Evolutionary conservation across 92 coral and sea anemone species (phyloP).

Genomic region (Nematostella vectensis): DNA sequence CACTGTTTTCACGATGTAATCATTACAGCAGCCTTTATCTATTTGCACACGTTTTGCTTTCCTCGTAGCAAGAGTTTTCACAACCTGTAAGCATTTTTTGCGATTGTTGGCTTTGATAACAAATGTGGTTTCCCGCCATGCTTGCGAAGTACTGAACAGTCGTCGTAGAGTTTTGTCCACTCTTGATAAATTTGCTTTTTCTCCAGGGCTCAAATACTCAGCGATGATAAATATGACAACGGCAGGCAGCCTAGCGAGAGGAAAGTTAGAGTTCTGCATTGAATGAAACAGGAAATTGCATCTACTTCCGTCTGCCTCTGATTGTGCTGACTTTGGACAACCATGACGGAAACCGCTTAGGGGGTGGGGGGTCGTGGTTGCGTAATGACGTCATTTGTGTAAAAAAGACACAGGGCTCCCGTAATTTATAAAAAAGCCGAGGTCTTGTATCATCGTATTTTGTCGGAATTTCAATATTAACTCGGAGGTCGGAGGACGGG

Average conservation of each 20-base stretch:
- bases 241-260: slow-evolving; percentile 8
- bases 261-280: slow-evolving; percentile 6
- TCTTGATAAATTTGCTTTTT: slow-evolving; percentile 18
- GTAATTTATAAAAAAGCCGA: too few relatives aligned
- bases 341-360: too few relatives aligned
- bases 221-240: slow-evolving; percentile 15
- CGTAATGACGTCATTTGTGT: too few relatives aligned
- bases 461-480: too few relatives aligned
- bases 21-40: not conserved
- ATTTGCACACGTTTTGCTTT: not conserved
- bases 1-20: not conserved
- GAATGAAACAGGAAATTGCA: too few relatives aligned
- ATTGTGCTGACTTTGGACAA: too few relatives aligned
- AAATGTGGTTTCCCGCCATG: slow-evolving; percentile 15
- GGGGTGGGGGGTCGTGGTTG: too few relatives aligned
- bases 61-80: not conserved
- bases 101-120: slow-evolving; percentile 7
- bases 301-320: too few relatives aligned
- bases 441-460: too few relatives aligned
- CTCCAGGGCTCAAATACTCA: slow-evolving; percentile 15
- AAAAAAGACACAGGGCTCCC: too few relatives aligned
- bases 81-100: not conserved
- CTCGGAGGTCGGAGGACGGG: too few relatives aligned
- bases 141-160: slow-evolving; percentile 12
- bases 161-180: slow-evolving; percentile 9